Base-by-base conservation (phyloP, 1,140 invertebrate species). In the Zaprionus vittiger region DNA sequence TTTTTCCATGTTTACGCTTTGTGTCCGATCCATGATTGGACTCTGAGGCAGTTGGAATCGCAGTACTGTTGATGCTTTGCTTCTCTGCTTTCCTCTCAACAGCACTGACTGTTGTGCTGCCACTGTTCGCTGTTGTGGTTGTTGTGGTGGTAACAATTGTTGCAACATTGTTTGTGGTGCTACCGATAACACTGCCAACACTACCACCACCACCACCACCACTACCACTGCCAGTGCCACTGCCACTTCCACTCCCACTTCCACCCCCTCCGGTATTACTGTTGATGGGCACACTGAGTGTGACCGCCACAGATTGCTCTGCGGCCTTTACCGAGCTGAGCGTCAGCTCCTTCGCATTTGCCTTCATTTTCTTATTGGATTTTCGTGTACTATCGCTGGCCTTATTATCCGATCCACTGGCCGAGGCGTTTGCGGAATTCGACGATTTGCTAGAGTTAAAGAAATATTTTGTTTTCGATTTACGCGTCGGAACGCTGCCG, bases 311-410 rank as follows among this genome's bases (percentile, higher is more conserved):
- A 28, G 74, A 68, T 15, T 77, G 79, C 67, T 92, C 91, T 12
- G 81, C 67, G 11, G 83, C 83, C 61, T 92, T 92, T 17, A 91
- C 81, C 5, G 91, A 92, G 57, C 83, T 92, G 63, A 91, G 74
- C 1, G 78, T 92, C 59, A 92, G 73, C 80, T 92, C 91, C 67
- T 92, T 92, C 54, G 85, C 91, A 80, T 92, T 91, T 26, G 83
- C 73, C 63, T 91, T 92, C 80, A 91, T 90, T 79, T 91, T 91
- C 56, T 84, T 89, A 57, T 89, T 91, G 20, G 77, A 83, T 56
- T 87, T 91, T 9, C 81, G 89, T 7, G 62, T 80, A 38, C 63
- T 92, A 37, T 90, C 86, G 69, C 80, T 77, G 52, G 75, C 60
- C 44, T 89, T 83, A 59, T 91, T 92, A 54, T 92, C 91, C 1